A percentile compares a stretch with the other conserved stretches of the same genome.
phyloP scores from a whole-genome alignment of 2,797 vertebrate species.

The Pelobates cultripes region DNA sequence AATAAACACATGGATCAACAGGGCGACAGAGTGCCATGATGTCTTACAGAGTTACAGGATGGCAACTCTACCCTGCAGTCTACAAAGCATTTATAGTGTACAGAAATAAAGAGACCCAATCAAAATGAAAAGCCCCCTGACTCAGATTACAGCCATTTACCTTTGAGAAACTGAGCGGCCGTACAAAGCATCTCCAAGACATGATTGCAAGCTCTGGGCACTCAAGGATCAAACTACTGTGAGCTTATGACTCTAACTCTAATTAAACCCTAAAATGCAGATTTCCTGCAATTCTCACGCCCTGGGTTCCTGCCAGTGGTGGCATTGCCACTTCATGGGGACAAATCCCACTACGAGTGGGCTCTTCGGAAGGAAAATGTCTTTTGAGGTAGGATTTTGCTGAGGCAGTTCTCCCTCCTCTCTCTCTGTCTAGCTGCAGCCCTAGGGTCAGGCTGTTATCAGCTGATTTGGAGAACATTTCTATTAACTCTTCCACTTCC shows the following conservation, averaged over 20 bases:
- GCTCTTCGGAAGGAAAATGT: not conserved
- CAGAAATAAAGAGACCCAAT: too few relatives aligned
- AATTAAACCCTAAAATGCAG: not conserved
- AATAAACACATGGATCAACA: too few relatives aligned
- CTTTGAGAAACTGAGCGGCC: slow-evolving; percentile 31
- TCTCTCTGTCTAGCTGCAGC: slow-evolving; percentile 48
- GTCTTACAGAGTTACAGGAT: too few relatives aligned
- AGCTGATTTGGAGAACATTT: slow-evolving; percentile 68
- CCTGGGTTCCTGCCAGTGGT: not conserved
- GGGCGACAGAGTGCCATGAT: too few relatives aligned
- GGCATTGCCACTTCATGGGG: not conserved
- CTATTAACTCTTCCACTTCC: slow-evolving; percentile 22
- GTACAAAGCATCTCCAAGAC: slow-evolving; percentile 30
- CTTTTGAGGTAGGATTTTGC: not conserved
- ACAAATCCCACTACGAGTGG: not conserved
- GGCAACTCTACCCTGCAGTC: too few relatives aligned
- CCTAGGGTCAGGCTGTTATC: slow-evolving; percentile 68
- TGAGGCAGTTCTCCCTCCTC: slow-evolving; percentile 37
- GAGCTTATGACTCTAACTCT: not conserved
- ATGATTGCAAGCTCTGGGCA: not conserved
- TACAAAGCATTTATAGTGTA: too few relatives aligned
- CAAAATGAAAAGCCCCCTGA: not conserved
- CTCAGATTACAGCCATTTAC: not conserved
- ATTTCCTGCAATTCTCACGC: not conserved
- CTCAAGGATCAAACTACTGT: not conserved